phyloP scores from a whole-genome alignment of 1,140 invertebrate genomes.

The Epicauta chinensis region DNA sequence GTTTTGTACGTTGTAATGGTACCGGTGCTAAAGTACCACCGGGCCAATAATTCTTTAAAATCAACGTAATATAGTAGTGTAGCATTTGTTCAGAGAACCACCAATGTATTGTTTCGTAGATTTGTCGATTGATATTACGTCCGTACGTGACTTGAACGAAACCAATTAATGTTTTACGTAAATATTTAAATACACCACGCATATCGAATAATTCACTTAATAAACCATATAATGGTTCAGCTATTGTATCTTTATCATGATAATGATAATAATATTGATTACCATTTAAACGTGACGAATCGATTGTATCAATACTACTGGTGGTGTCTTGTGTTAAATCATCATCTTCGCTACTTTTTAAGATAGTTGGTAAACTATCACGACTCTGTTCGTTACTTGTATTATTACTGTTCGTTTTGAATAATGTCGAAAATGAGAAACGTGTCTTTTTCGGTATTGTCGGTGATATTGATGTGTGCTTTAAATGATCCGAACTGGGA shows the following conservation, averaged over 20 bases:
- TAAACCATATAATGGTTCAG: constrained; percentile 78
- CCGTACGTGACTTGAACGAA: constrained; percentile 92
- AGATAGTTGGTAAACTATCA: constrained; percentile 38
- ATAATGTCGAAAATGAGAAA: constrained; percentile 78
- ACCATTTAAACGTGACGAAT: constrained; percentile 41
- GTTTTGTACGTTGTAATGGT: constrained; percentile 53
- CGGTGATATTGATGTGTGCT: constrained; percentile 52
- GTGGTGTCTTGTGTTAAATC: constrained; percentile 62
- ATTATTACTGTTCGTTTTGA: constrained; percentile 61
- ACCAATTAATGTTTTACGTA: constrained; percentile 78
- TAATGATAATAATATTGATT: constrained; percentile 43
- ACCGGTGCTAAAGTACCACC: constrained; percentile 60
- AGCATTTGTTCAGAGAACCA: constrained; percentile 85
- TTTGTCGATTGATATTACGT: constrained; percentile 85
- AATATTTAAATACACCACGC: constrained; percentile 78
- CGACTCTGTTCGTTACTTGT: constrained; percentile 40
- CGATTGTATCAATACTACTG: constrained; percentile 44
- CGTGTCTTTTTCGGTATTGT: constrained; percentile 72
- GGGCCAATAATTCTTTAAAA: constrained; percentile 85
- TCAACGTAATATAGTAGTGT: constrained; percentile 76
- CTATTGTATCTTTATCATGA: constrained; percentile 73
- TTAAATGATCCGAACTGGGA: constrained; percentile 81
- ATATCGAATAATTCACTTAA: constrained; percentile 87
- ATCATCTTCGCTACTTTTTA: constrained; percentile 57
- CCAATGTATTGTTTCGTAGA: constrained; percentile 80